Evolutionary conservation across 2,888 invertebrate genomes (phyloP).

Genomic region (Ashinkailepas kermadecensis): DNA sequence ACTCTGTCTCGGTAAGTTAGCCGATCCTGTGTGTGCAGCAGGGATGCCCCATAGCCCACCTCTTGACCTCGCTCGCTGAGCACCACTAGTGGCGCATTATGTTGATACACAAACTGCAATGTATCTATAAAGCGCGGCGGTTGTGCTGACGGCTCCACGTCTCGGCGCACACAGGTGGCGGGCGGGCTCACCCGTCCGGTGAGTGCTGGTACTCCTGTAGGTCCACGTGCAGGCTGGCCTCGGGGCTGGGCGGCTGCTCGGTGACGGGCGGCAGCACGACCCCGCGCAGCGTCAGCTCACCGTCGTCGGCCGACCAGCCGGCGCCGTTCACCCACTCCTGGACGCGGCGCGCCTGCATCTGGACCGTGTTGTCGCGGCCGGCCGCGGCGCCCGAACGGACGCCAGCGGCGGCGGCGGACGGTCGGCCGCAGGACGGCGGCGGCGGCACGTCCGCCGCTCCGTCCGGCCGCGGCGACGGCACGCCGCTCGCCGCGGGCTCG

Average conservation of each 20-base stretch:
- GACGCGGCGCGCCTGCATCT: neutral
- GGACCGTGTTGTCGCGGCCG: constrained; percentile 2
- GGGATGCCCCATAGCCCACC: too few species aligned
- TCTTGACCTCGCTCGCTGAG: too few species aligned
- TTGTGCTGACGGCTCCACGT: too few species aligned
- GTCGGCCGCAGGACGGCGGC: neutral
- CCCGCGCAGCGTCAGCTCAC: constrained; percentile 35
- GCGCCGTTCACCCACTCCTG: constrained; percentile 7
- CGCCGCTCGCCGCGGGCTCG: neutral
- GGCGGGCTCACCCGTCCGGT: neutral
- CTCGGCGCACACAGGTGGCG: too few species aligned
- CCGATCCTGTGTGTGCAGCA: too few species aligned
- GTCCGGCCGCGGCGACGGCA: neutral
- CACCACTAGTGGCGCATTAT: too few species aligned
- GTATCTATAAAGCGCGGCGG: too few species aligned
- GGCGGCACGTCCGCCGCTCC: neutral
- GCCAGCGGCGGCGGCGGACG: neutral
- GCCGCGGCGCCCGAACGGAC: neutral
- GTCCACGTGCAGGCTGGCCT: constrained; percentile 49
- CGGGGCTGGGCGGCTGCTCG: constrained; percentile 39
- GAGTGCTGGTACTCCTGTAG: constrained; percentile 47
- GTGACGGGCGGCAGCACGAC: constrained; percentile 34
- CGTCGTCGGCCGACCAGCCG: constrained; percentile 28
- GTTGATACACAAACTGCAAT: too few species aligned
- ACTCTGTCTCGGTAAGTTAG: too few species aligned